Percentiles rank a stretch among this genome's conserved stretches.
phyloP scores from a whole-genome alignment of 2,113 vertebrate genomes.

The Choloepus hoffmanni region DNA sequence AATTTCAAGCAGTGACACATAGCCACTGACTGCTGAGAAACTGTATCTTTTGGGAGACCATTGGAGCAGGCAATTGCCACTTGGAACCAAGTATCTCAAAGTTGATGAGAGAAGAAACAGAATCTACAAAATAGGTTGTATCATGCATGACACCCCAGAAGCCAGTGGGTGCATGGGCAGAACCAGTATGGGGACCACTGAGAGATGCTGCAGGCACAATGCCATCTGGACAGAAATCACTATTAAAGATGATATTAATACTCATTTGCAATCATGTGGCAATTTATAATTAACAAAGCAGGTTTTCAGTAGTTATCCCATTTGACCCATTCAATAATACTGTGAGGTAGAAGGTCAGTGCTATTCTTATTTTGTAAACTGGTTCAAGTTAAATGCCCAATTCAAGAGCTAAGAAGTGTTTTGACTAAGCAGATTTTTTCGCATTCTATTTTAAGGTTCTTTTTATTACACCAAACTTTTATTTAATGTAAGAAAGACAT shows the following conservation, averaged over 20 bases:
- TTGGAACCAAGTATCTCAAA: slow-evolving; percentile 17
- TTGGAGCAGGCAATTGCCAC: neutral
- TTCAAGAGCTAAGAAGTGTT: neutral
- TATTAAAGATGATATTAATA: neutral
- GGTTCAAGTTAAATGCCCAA: neutral
- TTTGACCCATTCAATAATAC: neutral
- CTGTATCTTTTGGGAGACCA: neutral
- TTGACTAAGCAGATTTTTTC: neutral
- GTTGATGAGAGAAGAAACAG: slow-evolving; percentile 43
- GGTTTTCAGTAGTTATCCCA: neutral
- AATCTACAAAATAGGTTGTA: neutral
- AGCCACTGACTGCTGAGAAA: slow-evolving; percentile 37
- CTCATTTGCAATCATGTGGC: neutral
- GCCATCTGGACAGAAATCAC: neutral
- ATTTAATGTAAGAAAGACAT: neutral
- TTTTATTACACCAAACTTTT: neutral
- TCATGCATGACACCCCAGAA: neutral
- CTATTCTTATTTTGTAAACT: neutral
- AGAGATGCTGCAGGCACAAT: neutral
- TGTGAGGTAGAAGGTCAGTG: neutral
- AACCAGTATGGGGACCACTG: neutral
- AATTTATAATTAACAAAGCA: neutral
- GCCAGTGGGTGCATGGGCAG: neutral
- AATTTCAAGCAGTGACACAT: slow-evolving; percentile 32
- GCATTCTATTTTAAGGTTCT: neutral